Conservation (phyloP, 1,140 invertebrate species). For the Drosophila mayri region DNA sequence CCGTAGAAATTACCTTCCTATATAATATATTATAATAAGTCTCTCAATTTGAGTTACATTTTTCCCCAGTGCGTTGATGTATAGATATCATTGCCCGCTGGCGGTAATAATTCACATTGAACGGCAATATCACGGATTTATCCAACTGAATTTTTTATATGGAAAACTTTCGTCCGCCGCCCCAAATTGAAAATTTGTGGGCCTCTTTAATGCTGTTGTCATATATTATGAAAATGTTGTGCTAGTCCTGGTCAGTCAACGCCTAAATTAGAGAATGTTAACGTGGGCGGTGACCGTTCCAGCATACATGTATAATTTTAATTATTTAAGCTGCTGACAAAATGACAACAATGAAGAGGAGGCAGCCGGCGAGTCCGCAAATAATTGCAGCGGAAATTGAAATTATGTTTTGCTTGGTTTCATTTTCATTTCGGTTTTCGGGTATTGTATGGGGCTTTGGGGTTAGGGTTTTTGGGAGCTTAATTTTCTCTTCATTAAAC, state of each 20-base stretch:
- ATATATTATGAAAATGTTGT: constrained; percentile 51
- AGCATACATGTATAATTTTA: constrained; percentile 55
- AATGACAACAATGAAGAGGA: constrained; percentile 28
- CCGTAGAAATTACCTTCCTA: too few species aligned
- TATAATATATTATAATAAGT: not conserved
- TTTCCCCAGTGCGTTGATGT: constrained; percentile 6
- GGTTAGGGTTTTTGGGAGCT: constrained; percentile 2
- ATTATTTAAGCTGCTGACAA: constrained; percentile 66
- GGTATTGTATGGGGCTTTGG: not conserved
- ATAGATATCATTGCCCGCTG: constrained; percentile 6
- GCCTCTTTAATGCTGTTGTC: constrained; percentile 40
- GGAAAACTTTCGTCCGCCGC: constrained; percentile 21
- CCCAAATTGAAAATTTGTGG: constrained; percentile 48
- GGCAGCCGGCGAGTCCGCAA: constrained; percentile 34
- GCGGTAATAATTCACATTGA: constrained; percentile 38
- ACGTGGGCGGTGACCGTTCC: constrained; percentile 32
- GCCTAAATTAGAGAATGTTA: constrained; percentile 51
- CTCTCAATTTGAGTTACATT: not conserved
- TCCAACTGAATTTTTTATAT: constrained; percentile 55
- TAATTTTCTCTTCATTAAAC: not conserved
- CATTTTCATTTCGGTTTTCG: constrained; percentile 52
- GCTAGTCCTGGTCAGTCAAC: constrained; percentile 3
- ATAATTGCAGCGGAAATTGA: constrained; percentile 79
- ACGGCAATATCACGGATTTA: constrained; percentile 41
- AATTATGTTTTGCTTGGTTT: constrained; percentile 71